These are phyloP conservation scores for Strix aluco DNA, from an alignment of 2,113 vertebrate genomes.

Conservation along the genomic window DNA sequence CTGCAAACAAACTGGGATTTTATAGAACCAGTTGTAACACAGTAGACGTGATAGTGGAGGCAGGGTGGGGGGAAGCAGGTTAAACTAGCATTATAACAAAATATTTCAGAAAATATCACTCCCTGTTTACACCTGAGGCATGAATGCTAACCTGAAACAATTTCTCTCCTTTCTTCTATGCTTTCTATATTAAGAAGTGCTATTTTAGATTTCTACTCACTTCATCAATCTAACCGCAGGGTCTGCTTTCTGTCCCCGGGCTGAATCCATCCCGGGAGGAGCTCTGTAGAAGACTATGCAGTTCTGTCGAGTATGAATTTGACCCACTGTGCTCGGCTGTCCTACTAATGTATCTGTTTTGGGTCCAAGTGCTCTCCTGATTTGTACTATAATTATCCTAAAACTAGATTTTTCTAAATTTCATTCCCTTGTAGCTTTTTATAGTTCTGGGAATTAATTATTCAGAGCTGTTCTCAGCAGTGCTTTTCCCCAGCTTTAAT, in stretches of 20 bases:
- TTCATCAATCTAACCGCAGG: neutral
- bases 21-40: neutral
- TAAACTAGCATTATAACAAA: neutral
- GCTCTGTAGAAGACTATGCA: neutral
- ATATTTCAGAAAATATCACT: neutral
- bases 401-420: constrained; percentile 68
- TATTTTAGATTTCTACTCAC: neutral
- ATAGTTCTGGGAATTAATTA: constrained; percentile 68
- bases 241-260: neutral
- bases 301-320: neutral
- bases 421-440: constrained; percentile 58
- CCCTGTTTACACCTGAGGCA: neutral
- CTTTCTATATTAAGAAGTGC: neutral
- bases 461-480: constrained; percentile 53
- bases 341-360: constrained; percentile 55
- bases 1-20: neutral
- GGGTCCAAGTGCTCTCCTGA: constrained; percentile 40
- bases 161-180: neutral
- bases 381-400: constrained; percentile 69
- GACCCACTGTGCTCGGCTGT: neutral
- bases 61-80: neutral
- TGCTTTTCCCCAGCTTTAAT: constrained; percentile 14
- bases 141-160: neutral
- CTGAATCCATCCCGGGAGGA: neutral
- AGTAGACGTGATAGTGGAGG: neutral